Evolutionary conservation across 2,797 vertebrate genomes (phyloP).

Genomic region (Acipenser transmontanus): DNA sequence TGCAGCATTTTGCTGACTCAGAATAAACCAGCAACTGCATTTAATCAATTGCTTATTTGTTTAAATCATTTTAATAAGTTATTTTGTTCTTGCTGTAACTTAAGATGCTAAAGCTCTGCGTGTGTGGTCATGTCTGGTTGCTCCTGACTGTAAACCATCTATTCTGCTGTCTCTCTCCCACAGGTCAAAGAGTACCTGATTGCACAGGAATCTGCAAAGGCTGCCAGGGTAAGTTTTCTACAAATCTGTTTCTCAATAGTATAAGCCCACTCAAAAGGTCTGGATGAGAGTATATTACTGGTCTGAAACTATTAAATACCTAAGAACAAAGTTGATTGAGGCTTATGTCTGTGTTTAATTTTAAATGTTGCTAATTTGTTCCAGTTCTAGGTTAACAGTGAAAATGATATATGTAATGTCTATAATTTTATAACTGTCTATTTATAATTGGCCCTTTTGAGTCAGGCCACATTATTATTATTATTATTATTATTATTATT

Average conservation of each 20-base stretch:
- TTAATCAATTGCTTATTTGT: too few relatives aligned
- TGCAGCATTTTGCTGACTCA: too few relatives aligned
- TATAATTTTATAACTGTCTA: too few relatives aligned
- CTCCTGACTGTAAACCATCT: not conserved
- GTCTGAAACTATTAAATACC: slow-evolving; percentile 46
- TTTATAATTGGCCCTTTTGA: too few relatives aligned
- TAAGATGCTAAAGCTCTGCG: slow-evolving; percentile 20
- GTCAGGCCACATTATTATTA: too few relatives aligned
- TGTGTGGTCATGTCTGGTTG: slow-evolving; percentile 1
- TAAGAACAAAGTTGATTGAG: slow-evolving; percentile 60
- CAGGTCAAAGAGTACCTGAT: slow-evolving; percentile 90
- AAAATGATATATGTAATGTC: too few relatives aligned
- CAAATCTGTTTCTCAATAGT: not conserved
- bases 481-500: too few relatives aligned
- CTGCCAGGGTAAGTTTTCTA: slow-evolving; percentile 71
- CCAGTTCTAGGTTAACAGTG: slow-evolving; percentile 54
- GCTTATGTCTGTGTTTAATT: slow-evolving; percentile 61
- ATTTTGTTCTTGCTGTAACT: too few relatives aligned
- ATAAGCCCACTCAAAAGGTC: not conserved
- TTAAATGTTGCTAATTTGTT: slow-evolving; percentile 61
- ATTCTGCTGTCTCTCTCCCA: slow-evolving; percentile 7
- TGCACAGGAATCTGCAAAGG: slow-evolving; percentile 88
- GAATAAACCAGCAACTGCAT: too few relatives aligned
- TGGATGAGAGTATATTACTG: slow-evolving; percentile 26
- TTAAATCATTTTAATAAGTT: too few relatives aligned